Base-by-base conservation (phyloP, 2,797 vertebrate species). In the Spinus pinus region DNA sequence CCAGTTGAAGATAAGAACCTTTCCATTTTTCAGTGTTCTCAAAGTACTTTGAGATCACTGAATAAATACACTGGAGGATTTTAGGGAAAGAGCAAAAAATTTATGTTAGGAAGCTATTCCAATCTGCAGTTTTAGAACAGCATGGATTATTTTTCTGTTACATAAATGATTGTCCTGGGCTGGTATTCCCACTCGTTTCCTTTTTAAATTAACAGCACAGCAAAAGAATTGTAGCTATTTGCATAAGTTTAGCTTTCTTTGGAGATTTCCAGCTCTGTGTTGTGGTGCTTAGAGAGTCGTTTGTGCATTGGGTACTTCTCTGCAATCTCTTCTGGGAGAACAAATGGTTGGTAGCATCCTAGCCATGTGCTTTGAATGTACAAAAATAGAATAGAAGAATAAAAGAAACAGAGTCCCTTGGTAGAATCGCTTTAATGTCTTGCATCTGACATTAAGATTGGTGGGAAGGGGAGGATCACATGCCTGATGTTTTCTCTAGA, bases 371-470 rank as follows among this genome's bases (percentile, higher is more conserved):
- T 95, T 90, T 91, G 85, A 90, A 93, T 54, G 67, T 85, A 86
- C 67, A 74, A 95, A 96, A 94, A 95, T 96, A 96, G 94, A 96
- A 92, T 66, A 64, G 58, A 91, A 86, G 80, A 88, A 93, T 92
- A 87, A 90, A 94, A 95, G 78, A 67, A 89, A 27, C n/a, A 51
- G 72, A 93, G 81, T 96, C 94, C 87, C 95, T 88, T 91, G 93
- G 91, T 73, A 87, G 80, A 83, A 81, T 57, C 10, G 4, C 91
- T 96, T 90, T 96, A 94, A 96, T 96, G 83, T 89, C 86, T 96
- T 94, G 91, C 94, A 93, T 95, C 87, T 97, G 94, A 97, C 66
- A 81, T 92, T 95, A 86, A 94, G 64, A 96, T 51, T 90, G 88
- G 81, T 86, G 67, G 77, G 85, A 88, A 67, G 65, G 67, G 87